Base-by-base conservation (phyloP, 1,140 invertebrate species). In the Listronotus bonariensis region DNA sequence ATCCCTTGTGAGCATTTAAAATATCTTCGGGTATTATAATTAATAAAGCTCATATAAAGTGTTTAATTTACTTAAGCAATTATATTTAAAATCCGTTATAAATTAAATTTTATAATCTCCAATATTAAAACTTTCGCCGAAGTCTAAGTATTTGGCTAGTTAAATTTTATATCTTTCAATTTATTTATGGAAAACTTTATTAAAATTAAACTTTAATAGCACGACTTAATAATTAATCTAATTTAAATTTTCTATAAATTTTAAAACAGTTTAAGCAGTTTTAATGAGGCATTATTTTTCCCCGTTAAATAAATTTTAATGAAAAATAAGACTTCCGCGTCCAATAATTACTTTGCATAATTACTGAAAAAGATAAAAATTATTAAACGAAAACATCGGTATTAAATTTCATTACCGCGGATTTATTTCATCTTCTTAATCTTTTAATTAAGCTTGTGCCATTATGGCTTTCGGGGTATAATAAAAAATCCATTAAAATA, bases 321-420 rank as follows among this genome's bases (percentile, higher is more conserved):
- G 15, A 48, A 48, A 48, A 48, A 15, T 17, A 48, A 48, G 45
- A 18, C 45, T 48, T 48, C 26, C 14, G 12, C 49, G 20, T 53
- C 49, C 49, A 31, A 53, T 53, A 53, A 53, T 53, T 31, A 53
- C 49, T 53, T 26, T 20, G 32, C 20, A 14, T 53, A 53, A 53
- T 53, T 53, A 53, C 26, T 34, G n/a, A 6, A 48, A 36, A 26
- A 5, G 20, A 26, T 26, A 53, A 53, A 53, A 53, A 34, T 32
- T 36, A 34, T 53, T 53, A 34, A 34, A 53, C 26, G 31, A n/a
- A 53, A 53, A 53, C 49, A 41, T 41, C 40, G 40, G 14, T 53
- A 53, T 53, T 17, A 53, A 53, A 53, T 53, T 53, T 53, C 49
- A 53, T 53, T 53, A 53, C 32, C 14, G 32, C n/a, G 49, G 12